Evolutionary conservation across 92 coral and sea anemone species (phyloP), one percentile per base, ranked within the genome.

Genomic region (Anthopleura xanthogrammica): DNA sequence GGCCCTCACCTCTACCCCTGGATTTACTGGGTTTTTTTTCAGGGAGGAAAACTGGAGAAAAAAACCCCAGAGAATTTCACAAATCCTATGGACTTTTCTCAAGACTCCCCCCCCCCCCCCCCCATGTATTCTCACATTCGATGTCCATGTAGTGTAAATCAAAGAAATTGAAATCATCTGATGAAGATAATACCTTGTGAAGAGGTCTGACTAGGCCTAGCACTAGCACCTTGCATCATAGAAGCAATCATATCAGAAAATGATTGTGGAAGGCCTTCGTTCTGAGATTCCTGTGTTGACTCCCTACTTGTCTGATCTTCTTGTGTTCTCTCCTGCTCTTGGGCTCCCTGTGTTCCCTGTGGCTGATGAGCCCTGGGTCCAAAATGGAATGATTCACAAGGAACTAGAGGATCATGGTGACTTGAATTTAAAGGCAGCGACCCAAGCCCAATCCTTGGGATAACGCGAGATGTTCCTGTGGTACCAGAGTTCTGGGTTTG

Each of bases 321-420:
- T 50, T 76, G 79, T 42, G 79, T 43, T 24, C 22, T 43, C 58
- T 64, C 81, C 79, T 55, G 84, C 68, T 60, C 88, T 60, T 12
- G 85, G 41, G 84, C 42, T 83, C 75, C 7, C 75, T 68, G 43
- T 79, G 93, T 77, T 55, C 80, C 85, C 81, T 65, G 92, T 56
- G 89, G 79, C 52, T 79, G 90, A 50, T 83, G 93, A 5, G 89
- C 83, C 86, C 91, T 91, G 20, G 98, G 95, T 3, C 98, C 99
- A 94, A 96, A 96, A 84, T 96, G 99, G 75, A 96, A 96, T 20
- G 98, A 94, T 93, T 96, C 98, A 76, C 99, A 96, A 5, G 99
- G 99, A 46, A 96, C 89, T 42, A 91, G 87, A 2, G 99, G 98
- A 79, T 96, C 99, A 12, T 94, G 97, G 75, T 96, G 99, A 57